These are phyloP conservation scores for Trematomus loennbergii DNA, from an alignment of 2,113 vertebrate species.

Conservation along the genomic window DNA sequence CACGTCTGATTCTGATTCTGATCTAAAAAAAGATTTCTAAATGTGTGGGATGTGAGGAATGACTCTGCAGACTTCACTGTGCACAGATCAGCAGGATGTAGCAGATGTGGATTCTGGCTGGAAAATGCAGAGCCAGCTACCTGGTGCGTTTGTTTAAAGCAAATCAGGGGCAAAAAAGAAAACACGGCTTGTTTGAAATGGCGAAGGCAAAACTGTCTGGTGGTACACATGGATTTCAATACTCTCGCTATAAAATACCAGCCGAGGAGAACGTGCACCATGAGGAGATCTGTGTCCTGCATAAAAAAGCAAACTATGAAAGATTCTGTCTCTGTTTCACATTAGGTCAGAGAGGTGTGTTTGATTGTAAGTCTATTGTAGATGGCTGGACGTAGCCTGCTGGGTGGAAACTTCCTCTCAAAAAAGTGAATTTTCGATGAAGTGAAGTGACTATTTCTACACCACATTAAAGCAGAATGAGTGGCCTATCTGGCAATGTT, in stretches of 20 bases:
- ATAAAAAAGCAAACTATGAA: background rate
- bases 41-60: slow-evolving; percentile 30
- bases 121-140: slow-evolving; percentile 61
- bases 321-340: slow-evolving; percentile 30
- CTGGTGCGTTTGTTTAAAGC: slow-evolving; percentile 57
- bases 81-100: slow-evolving; percentile 60
- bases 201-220: slow-evolving; percentile 23
- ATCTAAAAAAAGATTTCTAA: slow-evolving; percentile 15
- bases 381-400: background rate
- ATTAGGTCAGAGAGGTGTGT: slow-evolving; percentile 11
- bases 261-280: slow-evolving; percentile 30
- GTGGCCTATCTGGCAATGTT: no score
- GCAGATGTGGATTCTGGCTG: slow-evolving; percentile 66
- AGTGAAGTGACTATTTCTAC: no score
- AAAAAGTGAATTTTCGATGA: no score
- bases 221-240: slow-evolving; percentile 33
- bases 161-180: slow-evolving; percentile 44
- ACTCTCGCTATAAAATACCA: slow-evolving; percentile 20
- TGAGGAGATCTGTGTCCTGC: slow-evolving; percentile 11
- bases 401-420: slow-evolving; percentile 8
- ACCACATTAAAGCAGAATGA: no score
- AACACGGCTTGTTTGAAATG: slow-evolving; percentile 57
- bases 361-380: slow-evolving; percentile 6
- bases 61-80: slow-evolving; percentile 53
- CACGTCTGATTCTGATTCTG: background rate